Base-by-base conservation (phyloP, 1,140 invertebrate species). In the Babylonia areolata region DNA sequence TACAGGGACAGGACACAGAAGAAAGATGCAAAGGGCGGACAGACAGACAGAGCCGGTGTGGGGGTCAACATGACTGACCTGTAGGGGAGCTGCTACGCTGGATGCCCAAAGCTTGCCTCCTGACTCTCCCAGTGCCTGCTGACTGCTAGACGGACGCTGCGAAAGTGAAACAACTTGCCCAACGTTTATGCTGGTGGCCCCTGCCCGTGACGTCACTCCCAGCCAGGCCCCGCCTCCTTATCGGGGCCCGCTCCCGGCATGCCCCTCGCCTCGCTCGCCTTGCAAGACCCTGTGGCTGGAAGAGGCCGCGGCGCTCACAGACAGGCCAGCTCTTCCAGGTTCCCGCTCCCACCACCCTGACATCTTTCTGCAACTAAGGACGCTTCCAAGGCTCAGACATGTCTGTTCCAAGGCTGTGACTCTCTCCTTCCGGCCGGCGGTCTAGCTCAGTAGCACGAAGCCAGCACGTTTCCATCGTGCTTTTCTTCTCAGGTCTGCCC, bases 141-240 rank as follows among this genome's bases (percentile, higher is more conserved):
- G 75, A 39, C 35, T 39, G 46, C 78, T 31, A 54, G 78, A 80
- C 78, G 78, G 78, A 80, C 46, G 46, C 42, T 80, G 78, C 78
- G 78, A 80, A 80, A 80, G 78, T 80, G 78, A 80, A 79, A 80
- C 78, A 54, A 33, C 78, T 54, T 54, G n/a, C 39, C 31, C 78
- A 54, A 54, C 78, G 78, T 79, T 80, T 80, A 54, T 54, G 78
- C 33, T 33, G 46, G 46, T 54, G 78, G 42, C 78, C 78, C 78
- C 78, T 35, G 58, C 58, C 58, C 58, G 58, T 80, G 78, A 80
- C 78, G 78, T 80, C 78, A 80, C 78, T 23, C 9, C 42, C 28
- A 37, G 3, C 77, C 37, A 42, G 71, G 77, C 77, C 78, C 78
- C 78, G 51, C 78, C 78, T 35, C 75, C 31, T 54, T 39, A 42